A percentile compares a stretch with the other conserved stretches of the same genome.
Conservation (phyloP, 2,888 invertebrate species). For the Cheilosia scutellata region DNA sequence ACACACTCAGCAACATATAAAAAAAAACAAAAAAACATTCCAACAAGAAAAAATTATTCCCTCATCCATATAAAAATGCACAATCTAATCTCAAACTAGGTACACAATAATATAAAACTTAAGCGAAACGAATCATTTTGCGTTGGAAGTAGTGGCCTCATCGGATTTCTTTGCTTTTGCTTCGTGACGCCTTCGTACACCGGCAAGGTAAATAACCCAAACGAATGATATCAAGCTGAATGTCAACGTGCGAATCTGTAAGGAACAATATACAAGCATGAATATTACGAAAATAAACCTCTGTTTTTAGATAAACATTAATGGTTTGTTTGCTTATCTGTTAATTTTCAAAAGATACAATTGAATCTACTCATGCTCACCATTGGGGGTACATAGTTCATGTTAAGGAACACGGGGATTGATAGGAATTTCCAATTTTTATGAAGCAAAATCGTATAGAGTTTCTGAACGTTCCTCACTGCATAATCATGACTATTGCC, state of each 20-base stretch:
- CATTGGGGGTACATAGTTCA: slow-evolving; percentile 91
- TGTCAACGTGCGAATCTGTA: slow-evolving; percentile 89
- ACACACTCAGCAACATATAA: background rate
- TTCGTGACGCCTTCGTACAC: slow-evolving; percentile 86
- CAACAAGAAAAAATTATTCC: background rate
- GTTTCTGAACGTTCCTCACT: slow-evolving; percentile 86
- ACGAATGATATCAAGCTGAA: slow-evolving; percentile 91
- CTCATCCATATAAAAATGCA: slow-evolving; percentile 18
- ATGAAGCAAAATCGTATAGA: slow-evolving; percentile 88
- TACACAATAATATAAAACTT: slow-evolving; percentile 14
- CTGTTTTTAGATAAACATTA: background rate
- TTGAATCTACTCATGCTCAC: slow-evolving; percentile 82
- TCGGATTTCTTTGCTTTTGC: slow-evolving; percentile 80
- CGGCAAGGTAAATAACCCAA: slow-evolving; percentile 91
- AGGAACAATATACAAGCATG: slow-evolving; percentile 80
- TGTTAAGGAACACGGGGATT: slow-evolving; percentile 89
- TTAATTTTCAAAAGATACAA: slow-evolving; percentile 10
- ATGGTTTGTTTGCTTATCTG: slow-evolving; percentile 9
- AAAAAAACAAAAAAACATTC: slow-evolving; percentile 37
- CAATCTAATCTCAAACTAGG: slow-evolving; percentile 27
- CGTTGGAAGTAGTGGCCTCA: slow-evolving; percentile 55
- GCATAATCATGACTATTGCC: slow-evolving; percentile 89
- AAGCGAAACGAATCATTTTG: slow-evolving; percentile 24
- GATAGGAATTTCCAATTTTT: slow-evolving; percentile 92
- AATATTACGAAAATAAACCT: slow-evolving; percentile 25